Evolutionary conservation across 2,113 vertebrate genomes (phyloP), one percentile per base, ranked within the genome.

Genomic region (Platichthys stellatus): DNA sequence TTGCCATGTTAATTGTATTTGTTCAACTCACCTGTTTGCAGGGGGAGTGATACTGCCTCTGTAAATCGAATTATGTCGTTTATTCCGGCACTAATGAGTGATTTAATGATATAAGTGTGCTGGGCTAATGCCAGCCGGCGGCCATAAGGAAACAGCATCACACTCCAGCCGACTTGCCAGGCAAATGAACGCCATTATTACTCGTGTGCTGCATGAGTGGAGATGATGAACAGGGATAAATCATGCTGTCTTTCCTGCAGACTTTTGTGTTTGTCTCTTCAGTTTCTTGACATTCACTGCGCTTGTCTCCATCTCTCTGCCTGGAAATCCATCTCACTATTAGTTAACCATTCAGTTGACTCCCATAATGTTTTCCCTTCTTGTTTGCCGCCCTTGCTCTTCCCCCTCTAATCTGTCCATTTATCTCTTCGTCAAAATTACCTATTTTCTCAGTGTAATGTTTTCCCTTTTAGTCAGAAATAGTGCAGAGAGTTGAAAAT

Each of bases 121-220:
- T 93, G 84, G 93, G 91, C 83, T 92, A 83, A 88, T 92, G 88
- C 89, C 87, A 91, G 76, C 65, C 79, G 45, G 80, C 81, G 86
- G 94, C 90, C 85, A 87, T 90, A 92, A 85, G 90, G 90, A 93
- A 94, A 92, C 92, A 76, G 53, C 76, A 76, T 94, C 92, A 93
- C 85, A 35, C 75, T 84, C 88, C 72, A 85, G 90, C 82, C 58
- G 86, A 78, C 89, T 88, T 84, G 82, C 86, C 74, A 82, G 88
- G 88, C 89, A 91, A 94, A 93, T 94, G 86, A 93, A 93, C 74
- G 87, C 90, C 88, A 93, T 94, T 91, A 94, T 93, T 92, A 84
- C 89, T 84, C 40, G 80, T 91, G 92, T 80, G 53, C 9, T 89
- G 95, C 90, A 88, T 91, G 94, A 92, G 73, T 81, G 86, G 93